phyloP scores from a whole-genome alignment of 1,140 invertebrate genomes.

The Heliconius melpomene region DNA sequence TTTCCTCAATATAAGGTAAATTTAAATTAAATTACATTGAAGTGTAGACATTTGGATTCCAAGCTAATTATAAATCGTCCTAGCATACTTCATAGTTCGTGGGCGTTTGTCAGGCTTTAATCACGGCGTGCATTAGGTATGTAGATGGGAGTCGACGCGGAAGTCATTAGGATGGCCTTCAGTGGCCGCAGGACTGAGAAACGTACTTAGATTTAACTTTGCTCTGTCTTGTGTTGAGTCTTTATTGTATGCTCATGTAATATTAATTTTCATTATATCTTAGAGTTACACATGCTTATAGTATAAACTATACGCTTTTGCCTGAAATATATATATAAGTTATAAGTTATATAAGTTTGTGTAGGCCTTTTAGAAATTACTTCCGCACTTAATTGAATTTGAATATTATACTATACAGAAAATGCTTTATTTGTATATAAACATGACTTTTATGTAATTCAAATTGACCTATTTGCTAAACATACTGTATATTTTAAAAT shows the following conservation, averaged over 20 bases:
- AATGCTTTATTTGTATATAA: no score
- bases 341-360: no score
- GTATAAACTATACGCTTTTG: no score
- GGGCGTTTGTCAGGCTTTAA: slow-evolving; percentile 25
- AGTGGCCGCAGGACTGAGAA: slow-evolving; percentile 28
- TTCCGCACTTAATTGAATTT: no score
- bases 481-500: no score
- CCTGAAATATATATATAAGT: no score
- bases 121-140: slow-evolving; percentile 37
- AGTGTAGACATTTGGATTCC: slow-evolving; percentile 11
- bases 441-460: no score
- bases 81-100: not conserved
- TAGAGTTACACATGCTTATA: not conserved
- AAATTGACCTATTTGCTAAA: no score
- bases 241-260: not conserved
- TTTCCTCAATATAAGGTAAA: slow-evolving; percentile 7
- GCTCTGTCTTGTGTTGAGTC: not conserved
- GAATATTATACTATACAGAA: no score
- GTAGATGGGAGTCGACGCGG: slow-evolving; percentile 37
- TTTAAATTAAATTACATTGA: not conserved
- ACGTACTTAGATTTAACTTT: slow-evolving; percentile 15
- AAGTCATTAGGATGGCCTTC: slow-evolving; percentile 38
- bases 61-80: slow-evolving; percentile 2
- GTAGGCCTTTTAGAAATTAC: no score
- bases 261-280: not conserved